phyloP scores from a whole-genome alignment of 2,113 vertebrate genomes.

The Periophthalmodon schlosseri region DNA sequence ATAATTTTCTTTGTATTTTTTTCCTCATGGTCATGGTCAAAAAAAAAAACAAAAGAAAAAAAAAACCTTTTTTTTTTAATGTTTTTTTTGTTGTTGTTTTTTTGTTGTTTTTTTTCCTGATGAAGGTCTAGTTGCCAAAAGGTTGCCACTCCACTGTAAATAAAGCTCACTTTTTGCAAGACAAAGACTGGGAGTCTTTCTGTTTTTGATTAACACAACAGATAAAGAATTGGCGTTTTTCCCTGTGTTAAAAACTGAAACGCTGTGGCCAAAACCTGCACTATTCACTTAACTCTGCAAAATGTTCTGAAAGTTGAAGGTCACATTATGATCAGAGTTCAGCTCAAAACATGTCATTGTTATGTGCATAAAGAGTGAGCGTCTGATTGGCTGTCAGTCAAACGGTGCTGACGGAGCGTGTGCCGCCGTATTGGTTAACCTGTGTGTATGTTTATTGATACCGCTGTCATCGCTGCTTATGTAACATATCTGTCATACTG shows the following conservation, averaged over 20 bases:
- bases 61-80: too few relatives aligned
- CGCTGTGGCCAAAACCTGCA: background rate
- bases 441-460: conserved; percentile 3
- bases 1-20: too few relatives aligned
- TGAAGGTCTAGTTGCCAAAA: too few relatives aligned
- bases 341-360: background rate
- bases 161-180: too few relatives aligned
- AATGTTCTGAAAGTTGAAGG: background rate
- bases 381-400: background rate
- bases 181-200: too few relatives aligned
- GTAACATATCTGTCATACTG: background rate
- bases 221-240: too few relatives aligned
- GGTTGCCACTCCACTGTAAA: too few relatives aligned
- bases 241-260: background rate
- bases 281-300: background rate
- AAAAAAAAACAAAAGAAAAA: too few relatives aligned
- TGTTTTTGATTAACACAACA: too few relatives aligned
- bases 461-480: background rate
- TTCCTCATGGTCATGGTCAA: too few relatives aligned
- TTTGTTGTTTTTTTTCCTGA: too few relatives aligned
- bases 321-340: background rate
- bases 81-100: too few relatives aligned
- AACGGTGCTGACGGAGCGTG: background rate
- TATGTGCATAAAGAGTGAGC: background rate
- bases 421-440: background rate